These are phyloP conservation scores for Drosophila repletoides DNA, from an alignment of 1,140 invertebrate species.

Conservation along the genomic window DNA sequence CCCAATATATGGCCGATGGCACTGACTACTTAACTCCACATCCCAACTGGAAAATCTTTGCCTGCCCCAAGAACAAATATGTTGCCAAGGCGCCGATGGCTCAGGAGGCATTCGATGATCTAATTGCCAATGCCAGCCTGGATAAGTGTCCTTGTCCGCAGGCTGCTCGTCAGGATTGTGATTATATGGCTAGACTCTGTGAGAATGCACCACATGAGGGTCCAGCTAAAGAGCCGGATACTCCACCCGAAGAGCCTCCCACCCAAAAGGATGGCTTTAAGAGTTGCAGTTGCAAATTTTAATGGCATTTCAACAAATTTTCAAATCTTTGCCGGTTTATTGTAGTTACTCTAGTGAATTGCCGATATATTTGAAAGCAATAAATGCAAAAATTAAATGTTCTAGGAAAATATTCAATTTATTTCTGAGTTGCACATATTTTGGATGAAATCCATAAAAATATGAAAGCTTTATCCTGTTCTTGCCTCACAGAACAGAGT, in stretches of 20 bases:
- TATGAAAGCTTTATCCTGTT: too few species aligned
- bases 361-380: too few species aligned
- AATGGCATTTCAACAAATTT: neutral
- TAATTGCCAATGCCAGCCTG: conserved; percentile 7
- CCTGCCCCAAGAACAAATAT: conserved; percentile 53
- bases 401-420: too few species aligned
- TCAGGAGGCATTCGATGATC: conserved; percentile 16
- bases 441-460: too few species aligned
- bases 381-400: too few species aligned
- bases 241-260: too few species aligned
- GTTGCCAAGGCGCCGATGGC: conserved; percentile 27
- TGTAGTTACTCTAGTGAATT: neutral
- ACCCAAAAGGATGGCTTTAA: conserved; percentile 17
- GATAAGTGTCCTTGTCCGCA: conserved; percentile 44
- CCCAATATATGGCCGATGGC: conserved; percentile 42
- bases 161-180: conserved; percentile 33
- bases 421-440: too few species aligned
- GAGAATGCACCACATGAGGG: conserved; percentile 16
- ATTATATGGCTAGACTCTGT: conserved; percentile 17
- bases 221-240: too few species aligned
- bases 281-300: conserved; percentile 17
- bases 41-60: conserved; percentile 68
- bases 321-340: neutral
- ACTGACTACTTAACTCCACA: conserved; percentile 63
- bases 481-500: too few species aligned